Conservation (phyloP, 2,888 invertebrate genomes). For the Lycophotia porphyrea region DNA sequence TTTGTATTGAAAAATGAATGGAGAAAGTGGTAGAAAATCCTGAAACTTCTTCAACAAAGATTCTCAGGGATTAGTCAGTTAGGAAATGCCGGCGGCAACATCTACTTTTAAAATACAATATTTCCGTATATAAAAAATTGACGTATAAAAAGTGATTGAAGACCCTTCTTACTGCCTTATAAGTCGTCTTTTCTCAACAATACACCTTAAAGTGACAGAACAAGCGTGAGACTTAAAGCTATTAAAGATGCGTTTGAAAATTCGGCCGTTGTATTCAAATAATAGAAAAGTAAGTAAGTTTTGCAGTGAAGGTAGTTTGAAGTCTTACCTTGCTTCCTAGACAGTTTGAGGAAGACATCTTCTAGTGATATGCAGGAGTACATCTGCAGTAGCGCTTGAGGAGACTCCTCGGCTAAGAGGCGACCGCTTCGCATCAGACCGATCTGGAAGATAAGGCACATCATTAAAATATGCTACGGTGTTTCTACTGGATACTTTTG, state of each 20-base stretch:
- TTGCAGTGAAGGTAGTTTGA: background rate
- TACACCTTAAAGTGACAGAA: background rate
- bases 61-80: background rate
- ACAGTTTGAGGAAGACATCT: constrained; percentile 97
- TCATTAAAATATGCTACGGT: background rate
- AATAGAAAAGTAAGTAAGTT: constrained; percentile 5
- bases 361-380: constrained; percentile 96
- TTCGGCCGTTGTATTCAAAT: constrained; percentile 8
- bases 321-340: constrained; percentile 92
- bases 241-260: background rate
- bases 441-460: constrained; percentile 91
- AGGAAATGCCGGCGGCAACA: background rate
- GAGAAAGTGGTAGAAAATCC: background rate
- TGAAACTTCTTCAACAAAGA: background rate
- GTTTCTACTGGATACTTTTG: background rate
- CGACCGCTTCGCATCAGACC: constrained; percentile 98
- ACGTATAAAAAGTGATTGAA: background rate
- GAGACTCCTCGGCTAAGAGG: constrained; percentile 96
- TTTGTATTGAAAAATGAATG: background rate
- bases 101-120: background rate
- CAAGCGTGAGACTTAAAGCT: background rate
- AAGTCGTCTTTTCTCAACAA: background rate
- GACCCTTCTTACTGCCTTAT: background rate
- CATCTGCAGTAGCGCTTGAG: constrained; percentile 95
- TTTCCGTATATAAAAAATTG: too few species aligned